Evolutionary conservation across 2,888 invertebrate species (phyloP), one percentile per base, ranked within the genome.

Genomic region (Amphipoea lucens): DNA sequence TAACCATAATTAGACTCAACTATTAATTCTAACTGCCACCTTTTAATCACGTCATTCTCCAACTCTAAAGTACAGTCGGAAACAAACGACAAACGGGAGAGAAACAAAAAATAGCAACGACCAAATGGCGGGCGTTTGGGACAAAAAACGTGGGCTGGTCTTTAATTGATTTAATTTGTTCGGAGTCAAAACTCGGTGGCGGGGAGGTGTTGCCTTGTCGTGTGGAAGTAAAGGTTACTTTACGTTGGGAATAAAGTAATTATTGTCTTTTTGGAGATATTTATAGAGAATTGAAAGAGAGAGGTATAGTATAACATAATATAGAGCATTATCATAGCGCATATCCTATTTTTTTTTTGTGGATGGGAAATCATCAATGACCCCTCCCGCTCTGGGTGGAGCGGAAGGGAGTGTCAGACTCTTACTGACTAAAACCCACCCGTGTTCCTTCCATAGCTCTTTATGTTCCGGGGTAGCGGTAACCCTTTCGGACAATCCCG

Each of bases 81-180:
- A 78, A 86, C 89, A 87, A 87, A 87, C 89, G 83, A 79, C 86
- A 89, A 86, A 87, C 88, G 82, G 78, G 78, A 73, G 82, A 89
- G 89, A 91, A 91, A 92, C 93, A 95, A 95, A 94, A 94, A 94
- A 90, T 90, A 90, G 89, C 90, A 92, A 90, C 92, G 94, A 89
- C 96, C 94, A 95, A 96, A 95, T 95, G 94, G 94, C 78, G 89
- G 92, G 92, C 93, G 93, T 95, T 95, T 92, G 92, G 71, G 82
- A 89, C 87, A 88, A 94, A 95, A 95, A 94, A 93, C 92, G 86
- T 91, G 90, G 93, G 91, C 93, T 92, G 92, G 86, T 88, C 93
- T 92, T 93, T 96, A 96, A 96, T 96, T 96, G 96, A 96, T 96
- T 96, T 96, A 95, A 96, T 96, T 96, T 96, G 96, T 96, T 92